These are phyloP conservation scores for Epizoanthus rinbou DNA, from an alignment of 92 coral and sea anemone species.

Conservation along the genomic window DNA sequence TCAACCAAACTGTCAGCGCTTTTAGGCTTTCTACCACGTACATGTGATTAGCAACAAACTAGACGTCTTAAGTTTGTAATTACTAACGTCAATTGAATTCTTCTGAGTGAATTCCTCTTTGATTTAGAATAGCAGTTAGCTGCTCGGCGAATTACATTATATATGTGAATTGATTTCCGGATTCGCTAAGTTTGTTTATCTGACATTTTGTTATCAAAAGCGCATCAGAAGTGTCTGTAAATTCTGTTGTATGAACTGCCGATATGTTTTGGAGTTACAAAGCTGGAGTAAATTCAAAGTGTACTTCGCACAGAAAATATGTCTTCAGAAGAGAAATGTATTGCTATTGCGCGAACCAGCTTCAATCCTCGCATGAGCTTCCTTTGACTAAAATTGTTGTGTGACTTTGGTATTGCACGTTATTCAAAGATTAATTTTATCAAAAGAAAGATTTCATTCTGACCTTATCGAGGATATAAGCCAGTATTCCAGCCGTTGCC, in stretches of 20 bases:
- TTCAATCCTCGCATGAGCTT: not conserved
- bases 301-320: not conserved
- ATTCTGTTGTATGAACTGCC: not conserved
- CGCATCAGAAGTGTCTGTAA: conserved; percentile 4
- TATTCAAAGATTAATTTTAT: not conserved
- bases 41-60: not conserved
- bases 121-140: not conserved
- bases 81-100: not conserved
- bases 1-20: not conserved
- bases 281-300: not conserved
- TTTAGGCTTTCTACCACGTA: not conserved
- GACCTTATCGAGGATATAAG: not conserved
- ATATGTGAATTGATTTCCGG: not conserved
- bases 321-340: not conserved
- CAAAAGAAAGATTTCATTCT: not conserved
- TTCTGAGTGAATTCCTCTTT: too few relatives aligned
- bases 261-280: not conserved
- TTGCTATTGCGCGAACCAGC: not conserved
- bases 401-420: not conserved
- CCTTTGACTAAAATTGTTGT: not conserved
- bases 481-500: not conserved
- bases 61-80: not conserved
- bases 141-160: not conserved
- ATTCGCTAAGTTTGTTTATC: not conserved
- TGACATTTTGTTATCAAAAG: not conserved